Evolutionary conservation across 1,140 invertebrate species (phyloP), one percentile per base, ranked within the genome.

Genomic region (Aphaenogaster ashmeadi): DNA sequence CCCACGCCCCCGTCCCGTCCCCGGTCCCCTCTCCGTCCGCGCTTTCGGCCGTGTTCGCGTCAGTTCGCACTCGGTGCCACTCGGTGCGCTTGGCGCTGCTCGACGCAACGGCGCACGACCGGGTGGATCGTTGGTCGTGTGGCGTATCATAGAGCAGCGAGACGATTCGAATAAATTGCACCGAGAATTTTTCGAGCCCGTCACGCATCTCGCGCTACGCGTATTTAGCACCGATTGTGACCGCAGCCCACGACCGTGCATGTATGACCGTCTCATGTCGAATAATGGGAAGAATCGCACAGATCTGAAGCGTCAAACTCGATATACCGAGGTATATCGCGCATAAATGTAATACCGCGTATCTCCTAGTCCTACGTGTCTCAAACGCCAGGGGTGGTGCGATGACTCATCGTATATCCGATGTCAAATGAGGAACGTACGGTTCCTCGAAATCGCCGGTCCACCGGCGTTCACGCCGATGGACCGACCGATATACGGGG

Each of bases 51-150:
- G 80, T 74, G 41, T 60, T 81, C 80, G 80, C 54, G 27, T 84
- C 80, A 74, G 80, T 84, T 84, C 54, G 54, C 41, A 50, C 62
- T 84, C 67, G 67, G 69, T 74, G 38, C 75, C 54, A 11, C 75
- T 47, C 75, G 56, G 38, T 56, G 33, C 62, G 78, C 47, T 67
- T 66, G 78, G 62, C 78, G 62, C 66, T 71, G 44, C 38, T 71
- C 52, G 79, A 71, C 21, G 58, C 21, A 50, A 56, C 50, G 64
- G 38, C 18, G 69, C 67, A 54, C 52, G 21, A 18, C 44, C 64
- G 27, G 44, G 13, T 74, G 36, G 21, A 41, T 27, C 38, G 52
- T 21, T 7, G 18, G 2, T 75, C 27, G 36, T 56, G 27, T 13
- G 56, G n/a, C 54, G 41, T 62, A 78, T 78, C 41, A 58, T 1